Conservation (phyloP, 1,140 invertebrate genomes). For the Acyrthosiphon pisum region DNA sequence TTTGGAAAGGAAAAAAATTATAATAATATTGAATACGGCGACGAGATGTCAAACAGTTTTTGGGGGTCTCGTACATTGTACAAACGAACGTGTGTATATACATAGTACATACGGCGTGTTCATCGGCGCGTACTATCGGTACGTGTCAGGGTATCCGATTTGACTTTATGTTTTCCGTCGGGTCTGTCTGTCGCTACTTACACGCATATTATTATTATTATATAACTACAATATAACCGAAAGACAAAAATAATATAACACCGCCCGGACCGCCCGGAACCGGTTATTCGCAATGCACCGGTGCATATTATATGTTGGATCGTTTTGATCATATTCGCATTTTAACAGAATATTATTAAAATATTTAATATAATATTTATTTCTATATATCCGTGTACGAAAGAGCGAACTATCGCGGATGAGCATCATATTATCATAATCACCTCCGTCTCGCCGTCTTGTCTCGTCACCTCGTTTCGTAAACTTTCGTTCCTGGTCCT, state of each 20-base stretch:
- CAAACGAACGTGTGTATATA: neutral
- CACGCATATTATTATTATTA: neutral
- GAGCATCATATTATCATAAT: too few relatives aligned
- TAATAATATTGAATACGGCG: neutral
- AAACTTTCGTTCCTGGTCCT: neutral
- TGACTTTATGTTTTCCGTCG: neutral
- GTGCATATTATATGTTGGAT: neutral
- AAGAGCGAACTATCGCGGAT: too few relatives aligned
- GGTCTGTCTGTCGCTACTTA: neutral
- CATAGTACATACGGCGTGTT: neutral
- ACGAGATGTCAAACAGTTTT: neutral
- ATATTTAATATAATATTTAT: too few relatives aligned
- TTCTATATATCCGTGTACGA: too few relatives aligned
- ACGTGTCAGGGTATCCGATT: slow-evolving; percentile 7
- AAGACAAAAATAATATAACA: neutral
- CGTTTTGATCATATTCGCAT: slow-evolving; percentile 8
- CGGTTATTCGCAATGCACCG: neutral
- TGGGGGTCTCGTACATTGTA: neutral
- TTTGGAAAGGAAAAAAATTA: neutral
- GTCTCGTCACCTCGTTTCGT: too few relatives aligned
- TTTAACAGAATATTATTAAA: neutral
- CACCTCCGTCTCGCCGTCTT: too few relatives aligned
- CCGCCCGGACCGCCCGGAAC: neutral
- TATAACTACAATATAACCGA: neutral
- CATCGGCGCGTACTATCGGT: neutral